Evolutionary conservation across 2,113 vertebrate species (phyloP).

Genomic region (Hippolais icterina): DNA sequence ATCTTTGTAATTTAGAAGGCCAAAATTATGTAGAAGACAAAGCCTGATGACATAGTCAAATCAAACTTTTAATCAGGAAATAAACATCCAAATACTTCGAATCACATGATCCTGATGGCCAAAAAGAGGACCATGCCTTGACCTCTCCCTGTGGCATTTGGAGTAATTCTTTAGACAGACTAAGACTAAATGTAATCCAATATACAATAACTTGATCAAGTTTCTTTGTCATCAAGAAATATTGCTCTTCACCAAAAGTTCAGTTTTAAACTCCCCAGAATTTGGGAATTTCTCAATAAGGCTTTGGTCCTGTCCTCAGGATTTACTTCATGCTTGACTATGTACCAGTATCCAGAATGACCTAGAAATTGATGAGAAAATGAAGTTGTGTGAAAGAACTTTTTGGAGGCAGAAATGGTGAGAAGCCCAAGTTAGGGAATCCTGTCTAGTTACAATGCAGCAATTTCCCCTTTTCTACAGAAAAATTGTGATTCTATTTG

Average conservation of each 20-base stretch:
- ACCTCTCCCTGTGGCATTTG: rapidly evolving
- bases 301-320: neutral
- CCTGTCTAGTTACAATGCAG: neutral
- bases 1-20: neutral
- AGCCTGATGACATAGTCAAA: neutral
- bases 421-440: neutral
- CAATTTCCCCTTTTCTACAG: neutral
- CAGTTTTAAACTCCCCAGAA: neutral
- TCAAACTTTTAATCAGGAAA: neutral
- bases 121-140: neutral
- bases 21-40: neutral
- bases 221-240: neutral
- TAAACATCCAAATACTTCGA: neutral
- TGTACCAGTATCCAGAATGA: neutral
- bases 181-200: neutral
- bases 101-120: rapidly evolving
- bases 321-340: neutral
- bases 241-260: neutral
- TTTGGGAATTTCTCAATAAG: neutral
- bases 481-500: neutral
- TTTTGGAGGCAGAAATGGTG: neutral
- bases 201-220: neutral
- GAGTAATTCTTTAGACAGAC: neutral
- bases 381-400: neutral
- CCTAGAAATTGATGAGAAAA: neutral